Percentiles rank a stretch among this genome's conserved stretches.
These are phyloP conservation scores for Agrypnus murinus DNA, from an alignment of 2,888 invertebrate species.

Conservation along the genomic window DNA sequence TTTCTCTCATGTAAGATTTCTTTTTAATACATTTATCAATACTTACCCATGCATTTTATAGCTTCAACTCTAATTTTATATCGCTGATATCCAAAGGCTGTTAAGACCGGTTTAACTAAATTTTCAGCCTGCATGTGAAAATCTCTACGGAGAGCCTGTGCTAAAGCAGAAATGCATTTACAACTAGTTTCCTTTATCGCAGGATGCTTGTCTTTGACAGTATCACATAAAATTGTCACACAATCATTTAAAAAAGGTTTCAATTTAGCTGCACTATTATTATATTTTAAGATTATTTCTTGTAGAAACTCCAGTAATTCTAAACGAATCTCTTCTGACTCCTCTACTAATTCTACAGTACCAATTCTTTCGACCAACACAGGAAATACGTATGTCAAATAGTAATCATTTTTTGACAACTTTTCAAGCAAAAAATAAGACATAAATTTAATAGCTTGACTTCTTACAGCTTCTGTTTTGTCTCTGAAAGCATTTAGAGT, in stretches of 20 bases:
- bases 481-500: constrained; percentile 73
- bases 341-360: constrained; percentile 81
- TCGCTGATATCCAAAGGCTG: constrained; percentile 87
- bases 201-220: constrained; percentile 85
- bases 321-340: constrained; percentile 88
- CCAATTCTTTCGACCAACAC: constrained; percentile 86
- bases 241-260: constrained; percentile 84
- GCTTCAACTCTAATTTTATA: constrained; percentile 85
- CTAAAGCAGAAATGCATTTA: constrained; percentile 79
- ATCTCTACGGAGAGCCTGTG: constrained; percentile 77
- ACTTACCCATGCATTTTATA: constrained; percentile 81
- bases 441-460: constrained; percentile 75
- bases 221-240: constrained; percentile 81
- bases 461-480: constrained; percentile 78
- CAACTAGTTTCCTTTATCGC: constrained; percentile 88
- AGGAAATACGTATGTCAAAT: constrained; percentile 84
- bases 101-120: constrained; percentile 82
- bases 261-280: constrained; percentile 73
- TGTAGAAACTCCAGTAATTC: constrained; percentile 80
- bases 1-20: not conserved
- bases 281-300: constrained; percentile 79
- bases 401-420: constrained; percentile 80
- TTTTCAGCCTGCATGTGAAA: constrained; percentile 85
- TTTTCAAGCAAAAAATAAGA: constrained; percentile 73
- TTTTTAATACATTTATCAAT: too few species aligned